These are phyloP conservation scores for Leuciscus waleckii DNA, from an alignment of 2,797 vertebrate species.

Conservation along the genomic window DNA sequence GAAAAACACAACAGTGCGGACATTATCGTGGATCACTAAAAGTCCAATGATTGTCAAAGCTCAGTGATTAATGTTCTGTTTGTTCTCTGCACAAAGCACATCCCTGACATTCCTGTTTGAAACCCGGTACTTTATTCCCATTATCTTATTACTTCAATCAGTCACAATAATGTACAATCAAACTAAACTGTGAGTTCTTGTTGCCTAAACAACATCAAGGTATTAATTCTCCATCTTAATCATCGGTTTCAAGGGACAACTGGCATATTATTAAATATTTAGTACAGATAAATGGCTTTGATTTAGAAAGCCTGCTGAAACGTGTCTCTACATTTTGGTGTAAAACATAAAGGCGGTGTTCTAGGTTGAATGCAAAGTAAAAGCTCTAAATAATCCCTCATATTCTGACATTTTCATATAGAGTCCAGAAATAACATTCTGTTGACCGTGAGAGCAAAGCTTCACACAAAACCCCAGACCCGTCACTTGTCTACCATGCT, in stretches of 20 bases:
- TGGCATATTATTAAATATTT: conserved; percentile 30
- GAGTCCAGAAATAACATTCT: conserved; percentile 23
- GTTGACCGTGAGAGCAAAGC: conserved; percentile 38
- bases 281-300: conserved; percentile 30
- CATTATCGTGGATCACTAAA: conserved; percentile 29
- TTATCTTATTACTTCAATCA: conserved; percentile 81
- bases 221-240: conserved; percentile 63
- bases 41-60: conserved; percentile 66
- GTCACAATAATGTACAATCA: conserved; percentile 75
- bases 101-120: conserved; percentile 75
- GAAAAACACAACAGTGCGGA: neutral
- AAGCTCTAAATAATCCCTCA: neutral
- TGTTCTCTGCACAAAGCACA: conserved; percentile 71
- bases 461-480: conserved; percentile 28
- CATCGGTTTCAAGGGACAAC: neutral
- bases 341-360: conserved; percentile 9
- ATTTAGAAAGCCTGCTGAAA: conserved; percentile 22
- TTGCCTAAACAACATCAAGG: conserved; percentile 59
- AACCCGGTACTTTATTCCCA: conserved; percentile 82
- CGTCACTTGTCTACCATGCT: conserved; percentile 49
- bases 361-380: neutral
- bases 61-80: conserved; percentile 78
- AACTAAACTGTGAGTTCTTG: conserved; percentile 69
- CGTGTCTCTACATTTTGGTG: neutral
- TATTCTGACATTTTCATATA: neutral